Conservation (phyloP, 2,113 vertebrate species). For the Paedocypris sp. region DNA sequence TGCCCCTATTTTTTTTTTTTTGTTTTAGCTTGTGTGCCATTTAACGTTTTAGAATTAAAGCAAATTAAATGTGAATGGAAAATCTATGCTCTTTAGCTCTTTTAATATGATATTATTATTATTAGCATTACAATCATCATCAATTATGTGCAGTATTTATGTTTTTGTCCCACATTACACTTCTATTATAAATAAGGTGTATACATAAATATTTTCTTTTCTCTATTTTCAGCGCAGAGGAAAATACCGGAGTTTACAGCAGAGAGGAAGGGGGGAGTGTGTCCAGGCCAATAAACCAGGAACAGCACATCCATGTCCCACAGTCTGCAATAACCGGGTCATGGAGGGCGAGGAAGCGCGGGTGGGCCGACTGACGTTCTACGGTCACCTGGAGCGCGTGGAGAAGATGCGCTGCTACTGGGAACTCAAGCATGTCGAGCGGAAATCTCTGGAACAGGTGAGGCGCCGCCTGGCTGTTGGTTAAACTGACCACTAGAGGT, state of each 20-base stretch:
- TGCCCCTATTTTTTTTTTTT: no score
- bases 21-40: no score
- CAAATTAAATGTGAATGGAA: no score
- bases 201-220: background rate
- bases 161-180: no score
- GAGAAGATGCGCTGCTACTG: constrained; percentile 72
- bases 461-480: background rate
- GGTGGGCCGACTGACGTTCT: constrained; percentile 62
- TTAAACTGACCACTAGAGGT: no score
- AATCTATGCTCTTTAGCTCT: no score
- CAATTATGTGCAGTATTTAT: no score
- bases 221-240: background rate
- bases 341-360: constrained; percentile 33
- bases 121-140: no score
- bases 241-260: background rate
- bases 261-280: background rate
- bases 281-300: background rate
- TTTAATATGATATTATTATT: no score
- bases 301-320: background rate
- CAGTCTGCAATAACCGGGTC: constrained; percentile 3
- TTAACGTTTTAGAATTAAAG: no score
- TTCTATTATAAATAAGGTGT: no score
- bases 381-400: constrained; percentile 68
- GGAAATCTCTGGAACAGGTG: constrained; percentile 48
- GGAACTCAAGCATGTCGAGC: constrained; percentile 63